Conservation (phyloP, 2,888 invertebrate genomes). For the Acanthosepion pharaonis region DNA sequence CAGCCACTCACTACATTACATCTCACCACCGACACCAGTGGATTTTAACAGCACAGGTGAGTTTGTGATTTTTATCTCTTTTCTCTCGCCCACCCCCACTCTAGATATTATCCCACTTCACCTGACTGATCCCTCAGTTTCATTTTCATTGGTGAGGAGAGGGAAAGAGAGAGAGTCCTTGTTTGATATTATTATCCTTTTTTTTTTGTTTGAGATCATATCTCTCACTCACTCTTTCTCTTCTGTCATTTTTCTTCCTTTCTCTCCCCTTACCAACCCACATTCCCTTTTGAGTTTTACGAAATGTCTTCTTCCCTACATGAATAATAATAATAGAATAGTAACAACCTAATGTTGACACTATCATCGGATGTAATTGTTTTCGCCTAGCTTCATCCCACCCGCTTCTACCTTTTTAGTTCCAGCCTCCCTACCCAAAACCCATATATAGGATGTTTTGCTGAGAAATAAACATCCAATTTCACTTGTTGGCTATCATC, state of each 20-base stretch:
- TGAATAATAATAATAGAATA: neutral
- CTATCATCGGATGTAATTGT: neutral
- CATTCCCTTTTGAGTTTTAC: neutral
- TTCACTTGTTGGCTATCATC: neutral
- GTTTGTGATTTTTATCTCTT: conserved; percentile 22
- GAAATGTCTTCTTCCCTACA: no score
- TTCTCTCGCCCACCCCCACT: neutral
- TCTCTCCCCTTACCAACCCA: no score
- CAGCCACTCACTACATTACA: neutral
- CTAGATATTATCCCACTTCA: no score
- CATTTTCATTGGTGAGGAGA: neutral
- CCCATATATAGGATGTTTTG: neutral
- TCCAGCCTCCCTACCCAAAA: neutral
- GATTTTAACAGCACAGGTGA: conserved; percentile 33
- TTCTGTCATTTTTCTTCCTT: neutral
- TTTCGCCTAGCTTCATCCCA: conserved; percentile 4
- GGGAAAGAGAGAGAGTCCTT: no score
- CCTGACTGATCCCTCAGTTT: neutral
- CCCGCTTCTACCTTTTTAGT: neutral
- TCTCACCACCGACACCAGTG: conserved; percentile 9
- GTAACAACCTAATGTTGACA: neutral
- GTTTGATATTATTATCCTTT: neutral
- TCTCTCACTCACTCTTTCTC: neutral
- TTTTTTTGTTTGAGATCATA: neutral
- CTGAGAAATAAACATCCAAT: neutral